These are phyloP conservation scores for Pentalonia nigronervosa DNA, from an alignment of 1,140 invertebrate genomes.

Conservation along the genomic window DNA sequence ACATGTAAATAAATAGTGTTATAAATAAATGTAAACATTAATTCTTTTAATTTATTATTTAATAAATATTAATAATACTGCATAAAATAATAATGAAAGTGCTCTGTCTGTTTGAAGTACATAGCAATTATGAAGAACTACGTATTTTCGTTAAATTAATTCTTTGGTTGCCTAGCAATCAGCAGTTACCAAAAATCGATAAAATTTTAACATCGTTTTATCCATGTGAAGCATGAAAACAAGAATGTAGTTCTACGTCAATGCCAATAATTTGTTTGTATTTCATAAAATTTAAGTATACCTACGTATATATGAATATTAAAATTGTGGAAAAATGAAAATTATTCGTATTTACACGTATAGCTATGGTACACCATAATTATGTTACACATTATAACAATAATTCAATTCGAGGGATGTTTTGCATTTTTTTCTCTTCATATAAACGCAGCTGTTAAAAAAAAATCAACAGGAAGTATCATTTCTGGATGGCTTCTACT, in stretches of 20 bases:
- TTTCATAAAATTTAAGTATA: too few species aligned
- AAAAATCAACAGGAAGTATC: too few species aligned
- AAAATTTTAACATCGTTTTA: not conserved
- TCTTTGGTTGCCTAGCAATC: not conserved
- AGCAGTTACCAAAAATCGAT: not conserved
- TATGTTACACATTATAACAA: too few species aligned
- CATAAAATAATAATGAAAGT: not conserved
- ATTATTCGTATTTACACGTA: too few species aligned
- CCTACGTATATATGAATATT: too few species aligned
- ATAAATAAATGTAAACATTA: too few species aligned
- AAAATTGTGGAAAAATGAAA: not conserved
- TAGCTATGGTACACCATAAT: too few species aligned
- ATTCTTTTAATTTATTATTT: not conserved
- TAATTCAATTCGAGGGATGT: too few species aligned
- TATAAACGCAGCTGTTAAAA: too few species aligned
- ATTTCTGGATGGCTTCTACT: too few species aligned
- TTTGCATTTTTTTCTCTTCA: too few species aligned
- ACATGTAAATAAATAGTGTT: too few species aligned
- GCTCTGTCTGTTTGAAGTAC: not conserved
- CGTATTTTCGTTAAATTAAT: not conserved
- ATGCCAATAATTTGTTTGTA: not conserved
- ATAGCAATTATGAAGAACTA: not conserved
- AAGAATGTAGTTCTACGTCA: not conserved
- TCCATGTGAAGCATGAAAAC: not conserved
- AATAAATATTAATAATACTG: not conserved